Base-by-base conservation (phyloP, 2,888 invertebrate genomes). In the Trissolcus brochymenae region DNA sequence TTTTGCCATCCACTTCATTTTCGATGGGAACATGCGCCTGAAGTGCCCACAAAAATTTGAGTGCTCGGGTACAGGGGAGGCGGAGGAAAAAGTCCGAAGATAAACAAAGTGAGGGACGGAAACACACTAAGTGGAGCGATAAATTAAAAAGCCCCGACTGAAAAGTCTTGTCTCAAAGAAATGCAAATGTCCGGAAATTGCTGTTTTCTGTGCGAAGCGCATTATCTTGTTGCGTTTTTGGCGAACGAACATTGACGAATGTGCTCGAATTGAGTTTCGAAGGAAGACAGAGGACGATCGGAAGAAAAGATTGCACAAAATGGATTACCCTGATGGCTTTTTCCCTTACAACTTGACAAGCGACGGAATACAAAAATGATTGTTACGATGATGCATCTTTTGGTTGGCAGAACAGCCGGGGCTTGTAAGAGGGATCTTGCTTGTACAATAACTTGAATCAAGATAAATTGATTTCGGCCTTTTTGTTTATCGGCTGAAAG, bases 121-220 rank as follows among this genome's bases (percentile, higher is more conserved):
- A 56, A 70, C 56, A 19, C 35, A 56, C 62, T 70, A 62, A 70
- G 70, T 62, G 56, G 56, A 56, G 62, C 56, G 50, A 62, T 70
- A 70, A 70, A 70, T 70, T 61, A 70, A 70, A 70, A 70, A 61
- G 43, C 43, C 14, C 46, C 54, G 49, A 17, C 16, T n/a, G 17
- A 59, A 70, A 49, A 46, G 11, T 25, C 25, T 16, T 46, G 60
- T 54, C 25, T 29, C 68, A 29, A 54, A 35, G 70, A 56, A 62
- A 62, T 29, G 61, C 70, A 56, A 70, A 70, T 62, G 46, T 21
- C 21, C 17, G 62, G 62, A 62, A 70, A 70, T 62, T 70, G 55
- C 16, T 17, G 21, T 62, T 62, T 55, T 61, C 50, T 56, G 40
- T 56, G 25, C 13, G 46, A 16, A 54, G 25, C 14, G 16, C 43